A percentile compares a stretch with the other conserved stretches of the same genome.
These are phyloP conservation scores for Varecia variegata DNA, from an alignment of 2,797 vertebrate species.

Conservation along the genomic window DNA sequence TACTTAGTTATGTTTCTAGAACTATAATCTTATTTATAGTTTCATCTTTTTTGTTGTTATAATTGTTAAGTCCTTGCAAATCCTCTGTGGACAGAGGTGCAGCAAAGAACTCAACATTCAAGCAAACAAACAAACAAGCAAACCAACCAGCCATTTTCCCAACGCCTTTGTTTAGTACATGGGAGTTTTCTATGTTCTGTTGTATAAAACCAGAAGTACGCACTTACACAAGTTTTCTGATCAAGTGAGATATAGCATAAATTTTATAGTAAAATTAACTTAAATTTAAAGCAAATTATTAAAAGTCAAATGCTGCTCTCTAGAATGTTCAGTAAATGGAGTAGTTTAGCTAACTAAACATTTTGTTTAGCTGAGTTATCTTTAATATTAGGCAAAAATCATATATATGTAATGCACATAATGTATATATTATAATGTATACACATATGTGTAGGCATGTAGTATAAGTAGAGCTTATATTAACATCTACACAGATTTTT, in stretches of 20 bases:
- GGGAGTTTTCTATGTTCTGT: not conserved
- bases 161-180: not conserved
- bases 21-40: not conserved
- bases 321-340: not conserved
- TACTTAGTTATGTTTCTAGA: not conserved
- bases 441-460: not conserved
- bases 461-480: not conserved
- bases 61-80: not conserved
- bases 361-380: conserved; percentile 25
- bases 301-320: not conserved
- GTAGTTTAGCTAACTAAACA: not conserved
- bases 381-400: conserved; percentile 10
- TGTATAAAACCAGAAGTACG: conserved; percentile 10
- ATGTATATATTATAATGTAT: not conserved
- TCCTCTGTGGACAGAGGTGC: not conserved
- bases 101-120: not conserved
- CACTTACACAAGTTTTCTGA: not conserved
- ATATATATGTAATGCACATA: not conserved
- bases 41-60: not conserved
- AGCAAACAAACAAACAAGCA: not conserved
- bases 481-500: conserved; percentile 5
- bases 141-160: not conserved
- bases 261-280: not conserved
- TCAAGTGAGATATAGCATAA: not conserved
- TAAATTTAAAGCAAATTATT: conserved; percentile 20